Conservation (phyloP, 2,888 invertebrate species). For the Tinea semifulvella region DNA sequence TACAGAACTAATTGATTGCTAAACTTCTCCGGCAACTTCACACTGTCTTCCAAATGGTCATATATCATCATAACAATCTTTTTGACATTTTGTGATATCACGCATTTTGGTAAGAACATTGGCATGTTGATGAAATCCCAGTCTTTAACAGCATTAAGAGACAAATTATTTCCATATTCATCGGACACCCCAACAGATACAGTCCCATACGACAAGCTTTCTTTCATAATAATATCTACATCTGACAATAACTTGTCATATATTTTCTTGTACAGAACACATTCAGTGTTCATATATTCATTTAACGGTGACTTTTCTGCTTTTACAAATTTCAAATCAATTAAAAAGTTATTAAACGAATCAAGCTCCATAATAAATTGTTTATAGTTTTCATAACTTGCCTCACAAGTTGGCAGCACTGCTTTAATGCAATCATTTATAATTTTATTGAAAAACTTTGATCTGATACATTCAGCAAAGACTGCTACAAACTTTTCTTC, state of each 20-base stretch:
- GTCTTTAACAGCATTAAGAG: conserved; percentile 32
- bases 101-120: conserved; percentile 49
- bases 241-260: conserved; percentile 51
- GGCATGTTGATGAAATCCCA: conserved; percentile 44
- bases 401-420: conserved; percentile 49
- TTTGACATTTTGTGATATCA: conserved; percentile 49
- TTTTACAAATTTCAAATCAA: conserved; percentile 53
- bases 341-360: conserved; percentile 51
- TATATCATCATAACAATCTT: conserved; percentile 43
- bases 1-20: conserved; percentile 41
- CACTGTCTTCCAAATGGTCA: conserved; percentile 49
- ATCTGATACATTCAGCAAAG: conserved; percentile 42
- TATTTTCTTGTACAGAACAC: conserved; percentile 53
- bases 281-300: conserved; percentile 51
- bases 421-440: conserved; percentile 53
- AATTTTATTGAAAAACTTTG: conserved; percentile 51
- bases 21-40: conserved; percentile 44
- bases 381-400: conserved; percentile 46
- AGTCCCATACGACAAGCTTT: conserved; percentile 45
- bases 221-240: conserved; percentile 38
- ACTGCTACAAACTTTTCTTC: conserved; percentile 48
- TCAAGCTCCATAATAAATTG: conserved; percentile 50
- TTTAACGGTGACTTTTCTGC: conserved; percentile 44
- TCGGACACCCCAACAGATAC: conserved; percentile 33
- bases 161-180: conserved; percentile 31